Conservation (phyloP, 2,888 invertebrate species). For the Agrotis ipsilon region DNA sequence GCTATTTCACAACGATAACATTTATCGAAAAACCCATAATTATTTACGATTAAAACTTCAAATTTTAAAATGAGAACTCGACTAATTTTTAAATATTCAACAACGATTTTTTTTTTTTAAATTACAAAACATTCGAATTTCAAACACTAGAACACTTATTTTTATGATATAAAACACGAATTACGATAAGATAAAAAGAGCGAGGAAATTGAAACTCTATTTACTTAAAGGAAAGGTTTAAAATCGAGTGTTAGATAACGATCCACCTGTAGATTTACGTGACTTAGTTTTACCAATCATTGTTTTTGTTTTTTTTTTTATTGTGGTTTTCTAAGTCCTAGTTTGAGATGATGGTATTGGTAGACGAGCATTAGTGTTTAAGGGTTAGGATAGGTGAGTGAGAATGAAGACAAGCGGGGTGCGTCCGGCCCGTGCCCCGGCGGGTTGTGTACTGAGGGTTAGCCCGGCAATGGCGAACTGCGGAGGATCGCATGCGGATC, state of each 20-base stretch:
- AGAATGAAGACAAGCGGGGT: constrained; percentile 37
- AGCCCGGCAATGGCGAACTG: constrained; percentile 54
- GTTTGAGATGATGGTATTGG: constrained; percentile 41
- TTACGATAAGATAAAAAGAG: constrained; percentile 52
- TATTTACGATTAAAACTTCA: constrained; percentile 10
- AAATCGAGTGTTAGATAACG: constrained; percentile 44
- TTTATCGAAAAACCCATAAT: background rate
- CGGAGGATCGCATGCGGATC: constrained; percentile 56
- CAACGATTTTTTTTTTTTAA: constrained; percentile 18
- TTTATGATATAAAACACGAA: constrained; percentile 49
- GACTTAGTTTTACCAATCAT: constrained; percentile 42
- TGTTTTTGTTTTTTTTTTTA: constrained; percentile 41
- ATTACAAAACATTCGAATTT: constrained; percentile 48
- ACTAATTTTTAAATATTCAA: constrained; percentile 19
- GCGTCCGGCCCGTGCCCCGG: constrained; percentile 61
- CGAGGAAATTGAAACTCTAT: constrained; percentile 66
- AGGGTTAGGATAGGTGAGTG: constrained; percentile 54
- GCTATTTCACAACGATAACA: constrained; percentile 13
- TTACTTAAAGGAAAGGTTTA: constrained; percentile 56
- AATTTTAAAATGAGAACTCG: constrained; percentile 27
- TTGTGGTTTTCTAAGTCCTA: constrained; percentile 13
- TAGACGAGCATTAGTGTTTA: constrained; percentile 48
- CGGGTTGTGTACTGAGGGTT: constrained; percentile 60
- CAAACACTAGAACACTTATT: constrained; percentile 49
- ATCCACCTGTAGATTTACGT: constrained; percentile 72